Percentiles rank a stretch among this genome's conserved stretches.
Conservation (phyloP, 2,797 vertebrate genomes). For the Sebastes minor region DNA sequence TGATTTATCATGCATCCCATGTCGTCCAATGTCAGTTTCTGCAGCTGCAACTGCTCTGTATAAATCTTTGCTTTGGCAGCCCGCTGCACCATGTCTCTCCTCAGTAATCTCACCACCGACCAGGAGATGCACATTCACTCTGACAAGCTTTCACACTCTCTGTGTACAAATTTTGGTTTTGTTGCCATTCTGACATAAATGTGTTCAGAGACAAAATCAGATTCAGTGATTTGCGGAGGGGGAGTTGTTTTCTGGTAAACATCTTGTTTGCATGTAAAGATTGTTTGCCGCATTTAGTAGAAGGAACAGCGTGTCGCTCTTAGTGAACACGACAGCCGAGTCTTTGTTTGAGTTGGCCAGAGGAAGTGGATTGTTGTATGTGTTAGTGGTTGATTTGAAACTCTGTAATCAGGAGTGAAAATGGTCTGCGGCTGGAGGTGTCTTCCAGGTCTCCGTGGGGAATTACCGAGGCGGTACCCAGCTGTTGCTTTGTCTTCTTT, state of each 20-base stretch:
- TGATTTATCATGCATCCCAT: constrained; percentile 83
- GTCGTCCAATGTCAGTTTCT: constrained; percentile 83
- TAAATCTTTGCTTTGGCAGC: constrained; percentile 83
- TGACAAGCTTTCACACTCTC: constrained; percentile 69
- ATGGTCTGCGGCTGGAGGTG: constrained; percentile 78
- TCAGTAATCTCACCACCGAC: constrained; percentile 69
- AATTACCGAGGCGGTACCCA: constrained; percentile 83
- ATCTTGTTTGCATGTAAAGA: constrained; percentile 69
- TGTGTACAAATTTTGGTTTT: constrained; percentile 60
- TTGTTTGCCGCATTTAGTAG: constrained; percentile 59
- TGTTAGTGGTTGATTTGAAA: constrained; percentile 81
- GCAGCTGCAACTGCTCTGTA: constrained; percentile 80
- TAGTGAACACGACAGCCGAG: constrained; percentile 63
- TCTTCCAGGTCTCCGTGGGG: constrained; percentile 74
- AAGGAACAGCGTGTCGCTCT: constrained; percentile 20
- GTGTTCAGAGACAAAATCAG: constrained; percentile 52
- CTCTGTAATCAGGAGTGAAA: constrained; percentile 84
- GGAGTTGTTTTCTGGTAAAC: constrained; percentile 56
- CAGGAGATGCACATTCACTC: constrained; percentile 69
- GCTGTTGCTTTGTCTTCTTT: constrained; percentile 83
- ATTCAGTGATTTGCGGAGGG: constrained; percentile 57
- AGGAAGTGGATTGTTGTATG: constrained; percentile 77
- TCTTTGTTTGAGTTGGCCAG: constrained; percentile 64
- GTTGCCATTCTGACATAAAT: constrained; percentile 48
- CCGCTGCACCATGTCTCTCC: constrained; percentile 67